These are phyloP conservation scores for Latrodectus hesperus DNA, from an alignment of 2,888 invertebrate species.

Conservation along the genomic window DNA sequence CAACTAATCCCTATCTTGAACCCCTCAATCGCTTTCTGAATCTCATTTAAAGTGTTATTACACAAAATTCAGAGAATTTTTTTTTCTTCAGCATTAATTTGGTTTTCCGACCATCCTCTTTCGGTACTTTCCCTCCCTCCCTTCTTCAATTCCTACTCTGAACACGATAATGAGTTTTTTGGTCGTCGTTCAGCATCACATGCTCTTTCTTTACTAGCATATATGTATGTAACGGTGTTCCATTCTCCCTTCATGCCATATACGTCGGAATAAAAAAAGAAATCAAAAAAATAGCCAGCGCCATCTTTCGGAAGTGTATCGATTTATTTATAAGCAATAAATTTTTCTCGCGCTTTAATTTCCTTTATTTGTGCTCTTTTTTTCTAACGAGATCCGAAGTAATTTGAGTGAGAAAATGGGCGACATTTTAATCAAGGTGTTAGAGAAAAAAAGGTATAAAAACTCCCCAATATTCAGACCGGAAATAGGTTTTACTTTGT, in stretches of 20 bases:
- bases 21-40: conserved; percentile 15
- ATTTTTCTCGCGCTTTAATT: conserved; percentile 67
- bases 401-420: conserved; percentile 65
- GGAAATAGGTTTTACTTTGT: conserved; percentile 66
- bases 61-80: conserved; percentile 37
- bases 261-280: conserved; percentile 5
- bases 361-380: conserved; percentile 65
- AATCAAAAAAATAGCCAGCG: conserved; percentile 38
- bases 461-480: conserved; percentile 1
- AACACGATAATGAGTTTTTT: conserved; percentile 63
- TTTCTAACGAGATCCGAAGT: conserved; percentile 47
- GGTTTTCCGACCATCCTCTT: conserved; percentile 19
- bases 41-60: conserved; percentile 63
- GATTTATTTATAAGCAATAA: conserved; percentile 68
- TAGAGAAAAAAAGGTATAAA: conserved; percentile 44
- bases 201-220: conserved; percentile 34
- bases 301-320: conserved; percentile 62
- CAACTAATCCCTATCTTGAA: conserved; percentile 1
- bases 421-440: conserved; percentile 66
- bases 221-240: background rate
- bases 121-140: too few relatives aligned
- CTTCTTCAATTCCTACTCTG: conserved; percentile 43
- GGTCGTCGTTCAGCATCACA: conserved; percentile 2
- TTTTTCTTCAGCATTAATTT: conserved; percentile 35
- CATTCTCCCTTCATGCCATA: conserved; percentile 10